Conservation (phyloP, 2,888 invertebrate genomes). For the Pristionchus exspectatus region DNA sequence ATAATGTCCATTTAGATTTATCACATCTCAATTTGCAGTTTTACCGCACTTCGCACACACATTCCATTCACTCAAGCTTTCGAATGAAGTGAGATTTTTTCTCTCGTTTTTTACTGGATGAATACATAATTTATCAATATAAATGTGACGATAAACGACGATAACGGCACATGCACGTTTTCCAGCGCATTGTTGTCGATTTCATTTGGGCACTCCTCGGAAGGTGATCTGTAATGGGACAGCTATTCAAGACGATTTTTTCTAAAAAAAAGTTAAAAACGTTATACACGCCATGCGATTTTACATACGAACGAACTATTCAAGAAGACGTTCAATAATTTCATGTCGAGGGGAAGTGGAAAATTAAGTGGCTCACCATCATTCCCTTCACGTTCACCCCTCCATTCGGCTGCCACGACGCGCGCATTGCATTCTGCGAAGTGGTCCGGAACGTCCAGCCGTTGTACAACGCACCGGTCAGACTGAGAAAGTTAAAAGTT, state of each 20-base stretch:
- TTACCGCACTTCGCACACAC: no score
- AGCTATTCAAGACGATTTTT: neutral
- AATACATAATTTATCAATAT: no score
- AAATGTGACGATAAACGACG: no score
- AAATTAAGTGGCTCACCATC: neutral
- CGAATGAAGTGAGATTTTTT: no score
- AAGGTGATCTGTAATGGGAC: neutral
- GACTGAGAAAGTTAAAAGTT: neutral
- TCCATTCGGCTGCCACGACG: neutral
- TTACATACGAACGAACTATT: neutral
- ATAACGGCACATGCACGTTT: no score
- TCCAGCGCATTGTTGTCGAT: no score
- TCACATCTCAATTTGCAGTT: no score
- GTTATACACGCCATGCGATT: no score
- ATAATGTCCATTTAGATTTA: no score
- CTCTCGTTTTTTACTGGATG: neutral
- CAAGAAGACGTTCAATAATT: neutral
- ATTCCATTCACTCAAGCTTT: no score
- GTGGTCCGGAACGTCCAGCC: slow-evolving; percentile 17
- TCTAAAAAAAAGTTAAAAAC: neutral
- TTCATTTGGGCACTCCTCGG: neutral
- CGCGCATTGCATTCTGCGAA: neutral
- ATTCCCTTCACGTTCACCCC: slow-evolving; percentile 19
- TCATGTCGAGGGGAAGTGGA: no score
- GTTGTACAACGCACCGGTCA: neutral